Evolutionary conservation across 2,113 vertebrate genomes (phyloP).

Genomic region (Apodemus sylvaticus): DNA sequence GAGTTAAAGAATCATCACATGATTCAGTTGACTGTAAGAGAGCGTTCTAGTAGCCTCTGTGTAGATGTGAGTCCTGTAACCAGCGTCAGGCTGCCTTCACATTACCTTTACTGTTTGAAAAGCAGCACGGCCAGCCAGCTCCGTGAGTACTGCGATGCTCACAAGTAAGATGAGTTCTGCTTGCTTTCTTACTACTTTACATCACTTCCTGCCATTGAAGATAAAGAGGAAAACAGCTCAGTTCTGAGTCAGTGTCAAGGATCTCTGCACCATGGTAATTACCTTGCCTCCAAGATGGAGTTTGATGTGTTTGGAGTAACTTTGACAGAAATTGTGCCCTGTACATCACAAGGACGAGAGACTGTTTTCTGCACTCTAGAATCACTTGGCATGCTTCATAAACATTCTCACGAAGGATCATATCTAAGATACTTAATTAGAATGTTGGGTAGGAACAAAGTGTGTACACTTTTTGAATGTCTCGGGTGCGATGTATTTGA

Average conservation of each 20-base stretch:
- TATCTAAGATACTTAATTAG: background rate
- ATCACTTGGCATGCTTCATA: background rate
- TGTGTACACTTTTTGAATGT: background rate
- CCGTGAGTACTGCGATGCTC: background rate
- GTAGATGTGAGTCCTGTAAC: background rate
- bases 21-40: constrained; percentile 21
- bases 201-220: constrained; percentile 26
- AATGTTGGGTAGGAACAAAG: background rate
- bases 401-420: background rate
- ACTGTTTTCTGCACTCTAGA: background rate
- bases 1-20: background rate
- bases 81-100: constrained; percentile 9
- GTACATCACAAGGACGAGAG: background rate
- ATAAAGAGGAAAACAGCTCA: background rate
- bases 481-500: background rate
- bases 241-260: constrained; percentile 1
- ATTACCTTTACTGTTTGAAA: constrained; percentile 41
- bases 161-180: background rate
- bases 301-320: background rate
- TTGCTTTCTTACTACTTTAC: constrained; percentile 11
- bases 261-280: background rate
- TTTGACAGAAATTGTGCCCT: constrained; percentile 10
- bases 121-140: background rate
- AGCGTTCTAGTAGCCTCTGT: background rate
- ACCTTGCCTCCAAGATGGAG: constrained; percentile 6